These are phyloP conservation scores for Procambarus clarkii DNA, from an alignment of 1,140 invertebrate genomes.

Conservation along the genomic window DNA sequence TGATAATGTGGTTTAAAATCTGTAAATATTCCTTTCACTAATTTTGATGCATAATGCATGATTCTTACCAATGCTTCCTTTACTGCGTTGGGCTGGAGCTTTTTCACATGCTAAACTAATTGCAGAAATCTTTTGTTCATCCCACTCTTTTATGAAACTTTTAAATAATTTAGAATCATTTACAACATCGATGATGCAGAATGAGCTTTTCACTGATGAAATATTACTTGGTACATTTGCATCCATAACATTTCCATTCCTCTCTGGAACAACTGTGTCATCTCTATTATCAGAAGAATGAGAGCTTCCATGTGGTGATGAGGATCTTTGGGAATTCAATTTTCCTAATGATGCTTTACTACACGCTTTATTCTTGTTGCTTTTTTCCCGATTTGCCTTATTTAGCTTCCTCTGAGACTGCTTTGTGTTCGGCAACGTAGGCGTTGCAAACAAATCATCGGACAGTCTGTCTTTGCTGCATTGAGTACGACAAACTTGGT, in stretches of 20 bases:
- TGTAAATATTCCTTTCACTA: not conserved
- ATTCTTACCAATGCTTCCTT: conserved; percentile 57
- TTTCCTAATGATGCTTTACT: not conserved
- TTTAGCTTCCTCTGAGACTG: not conserved
- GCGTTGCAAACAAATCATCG: conserved; percentile 29
- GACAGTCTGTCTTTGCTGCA: not conserved
- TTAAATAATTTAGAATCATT: conserved; percentile 75
- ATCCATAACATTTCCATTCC: not conserved
- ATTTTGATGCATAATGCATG: not conserved
- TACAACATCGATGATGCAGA: conserved; percentile 77
- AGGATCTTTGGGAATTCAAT: not conserved
- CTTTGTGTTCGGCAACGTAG: not conserved
- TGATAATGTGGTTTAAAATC: not conserved
- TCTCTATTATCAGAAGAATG: not conserved
- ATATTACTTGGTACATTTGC: not conserved
- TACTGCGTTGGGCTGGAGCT: conserved; percentile 21
- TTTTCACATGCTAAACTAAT: conserved; percentile 76
- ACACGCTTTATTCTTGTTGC: not conserved
- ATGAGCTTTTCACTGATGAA: conserved; percentile 42
- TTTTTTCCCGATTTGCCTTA: not conserved
- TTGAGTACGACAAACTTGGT: not conserved
- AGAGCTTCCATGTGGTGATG: not conserved
- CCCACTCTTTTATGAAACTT: conserved; percentile 76
- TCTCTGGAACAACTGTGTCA: not conserved
- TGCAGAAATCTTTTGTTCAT: conserved; percentile 73